phyloP scores from a whole-genome alignment of 2,113 vertebrate genomes.

The Numenius arquata region DNA sequence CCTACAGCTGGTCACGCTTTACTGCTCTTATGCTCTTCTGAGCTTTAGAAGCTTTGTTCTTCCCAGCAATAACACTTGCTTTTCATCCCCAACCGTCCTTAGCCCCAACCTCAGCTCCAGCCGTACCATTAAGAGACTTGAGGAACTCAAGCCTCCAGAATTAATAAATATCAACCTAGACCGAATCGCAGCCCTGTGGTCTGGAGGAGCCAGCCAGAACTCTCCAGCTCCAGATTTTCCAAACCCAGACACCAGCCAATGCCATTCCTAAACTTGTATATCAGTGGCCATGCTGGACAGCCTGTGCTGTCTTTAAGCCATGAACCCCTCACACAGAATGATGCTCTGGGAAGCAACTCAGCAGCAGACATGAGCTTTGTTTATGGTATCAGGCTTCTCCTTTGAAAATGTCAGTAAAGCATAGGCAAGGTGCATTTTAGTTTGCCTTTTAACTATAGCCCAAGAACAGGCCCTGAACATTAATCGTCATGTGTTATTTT shows the following conservation, averaged over 20 bases:
- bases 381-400: not conserved
- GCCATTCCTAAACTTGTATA: not conserved
- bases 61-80: not conserved
- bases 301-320: not conserved
- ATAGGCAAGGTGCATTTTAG: not conserved
- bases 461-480: not conserved
- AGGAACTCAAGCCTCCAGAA: not conserved
- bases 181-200: fast-evolving
- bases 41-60: not conserved
- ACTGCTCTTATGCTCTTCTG: not conserved
- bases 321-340: not conserved
- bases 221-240: not conserved
- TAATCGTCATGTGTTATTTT: not conserved
- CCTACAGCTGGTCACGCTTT: not conserved
- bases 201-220: not conserved
- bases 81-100: not conserved
- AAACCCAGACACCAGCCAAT: not conserved
- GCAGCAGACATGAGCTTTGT: not conserved
- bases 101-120: not conserved
- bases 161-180: not conserved
- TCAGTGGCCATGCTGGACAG: not conserved
- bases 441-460: not conserved
- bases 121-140: not conserved
- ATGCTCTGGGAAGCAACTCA: not conserved
- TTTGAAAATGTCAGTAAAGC: not conserved